phyloP scores from a whole-genome alignment of 2,888 invertebrate genomes.

The Trachelus tabidus region DNA sequence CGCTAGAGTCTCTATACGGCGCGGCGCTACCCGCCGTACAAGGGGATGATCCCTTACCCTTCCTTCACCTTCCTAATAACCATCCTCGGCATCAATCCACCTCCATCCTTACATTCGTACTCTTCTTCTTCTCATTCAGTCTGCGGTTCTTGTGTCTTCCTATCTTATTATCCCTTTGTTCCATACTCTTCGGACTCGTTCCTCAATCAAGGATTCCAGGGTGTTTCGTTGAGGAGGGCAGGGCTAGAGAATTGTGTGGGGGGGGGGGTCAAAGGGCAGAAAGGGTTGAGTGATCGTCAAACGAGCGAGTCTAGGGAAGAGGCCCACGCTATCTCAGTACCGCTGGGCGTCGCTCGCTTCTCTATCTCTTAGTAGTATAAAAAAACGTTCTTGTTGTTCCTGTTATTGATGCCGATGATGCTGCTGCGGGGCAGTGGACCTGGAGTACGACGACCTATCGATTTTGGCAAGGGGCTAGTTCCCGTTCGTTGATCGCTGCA shows the following conservation, averaged over 20 bases:
- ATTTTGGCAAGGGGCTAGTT: constrained; percentile 60
- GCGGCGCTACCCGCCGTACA: constrained; percentile 58
- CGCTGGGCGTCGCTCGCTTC: constrained; percentile 28
- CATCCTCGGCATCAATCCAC: no score
- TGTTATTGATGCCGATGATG: constrained; percentile 45
- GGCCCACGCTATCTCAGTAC: constrained; percentile 21
- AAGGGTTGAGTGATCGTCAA: neutral
- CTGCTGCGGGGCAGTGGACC: constrained; percentile 61
- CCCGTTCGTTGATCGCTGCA: constrained; percentile 70
- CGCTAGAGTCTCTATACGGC: constrained; percentile 61
- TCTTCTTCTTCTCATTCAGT: constrained; percentile 14
- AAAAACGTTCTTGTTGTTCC: constrained; percentile 51
- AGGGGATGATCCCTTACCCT: constrained; percentile 26
- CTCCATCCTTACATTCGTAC: no score
- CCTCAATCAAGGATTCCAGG: no score
- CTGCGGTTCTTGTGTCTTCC: constrained; percentile 8
- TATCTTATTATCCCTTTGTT: neutral
- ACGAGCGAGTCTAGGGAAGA: neutral
- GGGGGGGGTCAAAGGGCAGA: neutral
- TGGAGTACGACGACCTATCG: constrained; percentile 48
- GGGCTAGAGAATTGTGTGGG: no score
- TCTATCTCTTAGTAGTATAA: constrained; percentile 49
- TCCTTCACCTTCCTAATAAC: no score
- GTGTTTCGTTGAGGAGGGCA: no score
- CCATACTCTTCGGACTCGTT: neutral